Percentiles rank a stretch among this genome's conserved stretches.
phyloP scores from a whole-genome alignment of 2,113 vertebrate species.

The Tachycineta bicolor region DNA sequence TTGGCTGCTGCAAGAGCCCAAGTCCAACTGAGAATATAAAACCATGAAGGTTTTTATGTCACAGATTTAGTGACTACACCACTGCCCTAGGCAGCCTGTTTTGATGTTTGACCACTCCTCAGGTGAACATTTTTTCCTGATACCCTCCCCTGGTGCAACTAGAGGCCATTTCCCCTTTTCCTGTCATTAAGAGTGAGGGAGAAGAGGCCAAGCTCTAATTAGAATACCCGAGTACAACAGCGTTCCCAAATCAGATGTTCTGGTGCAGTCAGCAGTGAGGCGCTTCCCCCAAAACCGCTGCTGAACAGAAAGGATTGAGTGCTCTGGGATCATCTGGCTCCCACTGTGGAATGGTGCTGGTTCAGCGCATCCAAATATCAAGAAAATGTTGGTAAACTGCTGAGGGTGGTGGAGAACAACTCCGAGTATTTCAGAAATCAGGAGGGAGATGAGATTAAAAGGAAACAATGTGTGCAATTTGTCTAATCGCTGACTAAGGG shows the following conservation, averaged over 20 bases:
- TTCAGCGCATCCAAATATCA: not conserved
- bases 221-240: not conserved
- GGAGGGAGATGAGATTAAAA: constrained; percentile 7
- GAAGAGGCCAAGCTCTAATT: not conserved
- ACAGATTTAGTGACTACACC: not conserved
- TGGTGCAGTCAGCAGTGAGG: not conserved
- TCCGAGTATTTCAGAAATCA: not conserved
- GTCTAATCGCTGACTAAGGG: constrained; percentile 21
- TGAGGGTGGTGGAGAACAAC: not conserved
- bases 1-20: not conserved
- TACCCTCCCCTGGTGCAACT: not conserved
- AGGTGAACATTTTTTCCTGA: not conserved
- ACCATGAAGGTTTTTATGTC: accelerated
- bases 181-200: not conserved
- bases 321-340: not conserved
- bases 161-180: not conserved
- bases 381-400: not conserved
- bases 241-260: not conserved
- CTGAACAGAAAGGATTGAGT: not conserved
- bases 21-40: not conserved
- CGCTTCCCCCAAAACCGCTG: not conserved
- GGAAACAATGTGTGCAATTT: not conserved
- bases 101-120: not conserved
- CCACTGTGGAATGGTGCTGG: not conserved
- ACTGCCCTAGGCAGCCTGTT: not conserved